Evolutionary conservation across 2,888 invertebrate genomes (phyloP).

Genomic region (Tigriopus californicus): DNA sequence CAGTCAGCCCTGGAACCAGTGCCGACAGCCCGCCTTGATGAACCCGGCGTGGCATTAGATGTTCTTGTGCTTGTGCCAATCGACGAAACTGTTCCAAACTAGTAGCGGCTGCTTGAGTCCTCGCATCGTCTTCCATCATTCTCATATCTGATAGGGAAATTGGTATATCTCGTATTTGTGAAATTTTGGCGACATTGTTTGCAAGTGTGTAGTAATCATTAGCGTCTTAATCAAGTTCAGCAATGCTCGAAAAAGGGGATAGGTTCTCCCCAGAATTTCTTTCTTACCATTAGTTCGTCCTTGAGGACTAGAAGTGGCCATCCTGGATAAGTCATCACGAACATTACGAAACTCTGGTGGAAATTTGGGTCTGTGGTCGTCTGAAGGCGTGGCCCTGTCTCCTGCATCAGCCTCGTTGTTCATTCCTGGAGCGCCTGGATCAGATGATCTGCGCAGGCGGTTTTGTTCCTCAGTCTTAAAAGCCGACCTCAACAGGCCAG

Average conservation of each 20-base stretch:
- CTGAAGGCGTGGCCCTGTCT: too few species aligned
- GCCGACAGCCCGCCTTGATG: not conserved
- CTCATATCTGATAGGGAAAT: too few species aligned
- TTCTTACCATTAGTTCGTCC: not conserved
- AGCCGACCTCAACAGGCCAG: not conserved
- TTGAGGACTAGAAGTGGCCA: not conserved
- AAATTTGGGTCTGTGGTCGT: not conserved
- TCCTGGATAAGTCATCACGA: conserved; percentile 1
- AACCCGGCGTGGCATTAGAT: not conserved
- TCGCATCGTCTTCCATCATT: conserved; percentile 4
- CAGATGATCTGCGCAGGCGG: not conserved
- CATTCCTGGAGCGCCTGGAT: not conserved
- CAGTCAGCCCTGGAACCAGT: conserved; percentile 5
- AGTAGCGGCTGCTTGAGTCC: conserved; percentile 4
- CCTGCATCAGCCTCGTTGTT: not conserved
- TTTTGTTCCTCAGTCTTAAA: not conserved
- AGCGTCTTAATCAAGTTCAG: too few species aligned
- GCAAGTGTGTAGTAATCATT: too few species aligned
- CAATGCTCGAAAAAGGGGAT: too few species aligned
- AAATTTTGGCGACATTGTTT: not conserved
- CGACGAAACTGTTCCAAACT: conserved; percentile 9
- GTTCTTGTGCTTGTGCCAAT: conserved; percentile 11
- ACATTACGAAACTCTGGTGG: not conserved
- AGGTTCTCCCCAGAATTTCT: not conserved
- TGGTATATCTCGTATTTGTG: too few species aligned